Percentiles rank a stretch among this genome's conserved stretches.
Conservation (phyloP, 2,113 vertebrate genomes). For the Brachionichthys hirsutus region DNA sequence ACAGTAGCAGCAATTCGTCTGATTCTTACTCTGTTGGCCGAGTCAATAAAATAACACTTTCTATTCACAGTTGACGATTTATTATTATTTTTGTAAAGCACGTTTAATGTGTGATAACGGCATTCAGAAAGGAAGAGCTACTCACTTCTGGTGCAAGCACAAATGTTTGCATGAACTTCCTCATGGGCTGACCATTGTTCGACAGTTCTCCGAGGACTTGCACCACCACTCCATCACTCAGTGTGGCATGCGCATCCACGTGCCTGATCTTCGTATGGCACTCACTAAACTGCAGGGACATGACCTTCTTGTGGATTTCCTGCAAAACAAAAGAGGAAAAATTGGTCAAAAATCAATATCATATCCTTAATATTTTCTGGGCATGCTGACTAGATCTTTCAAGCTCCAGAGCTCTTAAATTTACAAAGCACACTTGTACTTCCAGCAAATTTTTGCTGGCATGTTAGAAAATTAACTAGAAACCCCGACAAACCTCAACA, state of each 20-base stretch:
- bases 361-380: background rate
- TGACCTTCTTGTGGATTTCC: slow-evolving; percentile 99
- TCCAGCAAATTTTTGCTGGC: background rate
- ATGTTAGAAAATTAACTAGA: background rate
- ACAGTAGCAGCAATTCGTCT: background rate
- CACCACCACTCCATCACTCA: slow-evolving; percentile 95
- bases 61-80: background rate
- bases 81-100: too few relatives aligned
- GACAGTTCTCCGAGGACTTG: slow-evolving; percentile 97
- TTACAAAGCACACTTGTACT: background rate
- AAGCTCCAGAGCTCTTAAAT: background rate
- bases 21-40: background rate
- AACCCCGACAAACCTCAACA: too few relatives aligned
- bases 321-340: slow-evolving; percentile 45
- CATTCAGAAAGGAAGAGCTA: background rate
- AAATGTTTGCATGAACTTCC: slow-evolving; percentile 99
- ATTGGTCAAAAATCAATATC: background rate
- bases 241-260: slow-evolving; percentile 94
- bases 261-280: slow-evolving; percentile 98
- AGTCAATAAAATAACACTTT: background rate
- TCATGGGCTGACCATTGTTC: slow-evolving; percentile 94
- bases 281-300: slow-evolving; percentile 96
- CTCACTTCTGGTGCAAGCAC: slow-evolving; percentile 94
- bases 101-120: background rate
- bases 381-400: background rate